These are phyloP conservation scores for Thalassarche chlororhynchos DNA, from an alignment of 2,113 vertebrate genomes.

Conservation along the genomic window DNA sequence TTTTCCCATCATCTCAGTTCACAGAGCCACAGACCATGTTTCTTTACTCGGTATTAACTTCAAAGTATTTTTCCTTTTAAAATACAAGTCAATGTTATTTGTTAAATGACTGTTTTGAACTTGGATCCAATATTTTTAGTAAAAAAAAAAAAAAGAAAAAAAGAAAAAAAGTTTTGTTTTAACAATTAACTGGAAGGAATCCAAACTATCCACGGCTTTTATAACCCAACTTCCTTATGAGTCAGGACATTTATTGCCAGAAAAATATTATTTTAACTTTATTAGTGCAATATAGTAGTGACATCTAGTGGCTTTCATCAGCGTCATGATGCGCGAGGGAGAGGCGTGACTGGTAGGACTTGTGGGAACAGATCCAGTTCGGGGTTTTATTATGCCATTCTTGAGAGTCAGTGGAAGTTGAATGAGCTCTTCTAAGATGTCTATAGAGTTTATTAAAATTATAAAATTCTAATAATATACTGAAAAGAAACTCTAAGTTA, in stretches of 20 bases:
- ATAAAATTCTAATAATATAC: not conserved
- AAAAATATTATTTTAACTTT: constrained; percentile 69
- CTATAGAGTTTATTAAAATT: not conserved
- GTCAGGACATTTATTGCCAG: constrained; percentile 66
- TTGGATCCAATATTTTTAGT: constrained; percentile 57
- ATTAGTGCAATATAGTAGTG: constrained; percentile 42
- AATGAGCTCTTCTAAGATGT: not conserved
- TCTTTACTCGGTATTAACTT: constrained; percentile 54
- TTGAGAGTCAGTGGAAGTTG: not conserved
- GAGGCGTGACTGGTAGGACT: not conserved
- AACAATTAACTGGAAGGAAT: constrained; percentile 58
- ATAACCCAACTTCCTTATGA: constrained; percentile 67
- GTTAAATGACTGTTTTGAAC: constrained; percentile 65
- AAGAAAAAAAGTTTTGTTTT: constrained; percentile 8
- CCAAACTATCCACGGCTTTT: constrained; percentile 55
- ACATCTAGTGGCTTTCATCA: constrained; percentile 60
- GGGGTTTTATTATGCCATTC: not conserved
- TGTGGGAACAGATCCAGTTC: not conserved
- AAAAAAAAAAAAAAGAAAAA: not conserved
- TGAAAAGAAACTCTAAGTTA: not conserved
- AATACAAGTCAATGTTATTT: constrained; percentile 54
- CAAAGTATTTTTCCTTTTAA: constrained; percentile 55
- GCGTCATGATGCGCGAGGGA: not conserved
- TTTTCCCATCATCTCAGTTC: constrained; percentile 48
- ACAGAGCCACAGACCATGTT: constrained; percentile 41